phyloP scores from a whole-genome alignment of 2,113 vertebrate species.

The Eublepharis macularius region DNA sequence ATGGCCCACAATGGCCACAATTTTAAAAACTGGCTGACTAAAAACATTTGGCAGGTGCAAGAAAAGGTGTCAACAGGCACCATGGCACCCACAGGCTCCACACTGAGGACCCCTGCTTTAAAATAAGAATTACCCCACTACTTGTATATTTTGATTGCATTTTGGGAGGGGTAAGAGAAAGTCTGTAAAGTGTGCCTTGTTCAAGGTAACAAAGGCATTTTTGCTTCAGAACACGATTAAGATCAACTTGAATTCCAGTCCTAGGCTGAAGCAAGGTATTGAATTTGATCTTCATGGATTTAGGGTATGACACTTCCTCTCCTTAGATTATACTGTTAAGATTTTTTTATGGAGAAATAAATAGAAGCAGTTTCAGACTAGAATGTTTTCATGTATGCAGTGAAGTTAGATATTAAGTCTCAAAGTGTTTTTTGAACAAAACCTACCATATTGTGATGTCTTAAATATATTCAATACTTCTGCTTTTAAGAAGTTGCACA shows the following conservation, averaged over 20 bases:
- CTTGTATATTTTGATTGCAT: neutral
- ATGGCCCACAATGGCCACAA: too few relatives aligned
- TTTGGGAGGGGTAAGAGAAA: neutral
- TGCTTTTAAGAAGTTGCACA: neutral
- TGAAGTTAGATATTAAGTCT: neutral
- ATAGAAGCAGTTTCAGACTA: neutral
- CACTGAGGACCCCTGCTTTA: too few relatives aligned
- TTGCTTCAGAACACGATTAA: slow-evolving; percentile 30
- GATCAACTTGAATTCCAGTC: neutral
- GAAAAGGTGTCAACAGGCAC: too few relatives aligned
- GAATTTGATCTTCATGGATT: slow-evolving; percentile 40
- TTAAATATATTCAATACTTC: neutral
- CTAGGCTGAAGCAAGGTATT: slow-evolving; percentile 31
- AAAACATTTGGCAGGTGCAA: too few relatives aligned
- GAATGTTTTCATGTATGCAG: neutral
- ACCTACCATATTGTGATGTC: neutral
- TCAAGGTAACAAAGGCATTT: slow-evolving; percentile 26
- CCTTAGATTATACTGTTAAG: slow-evolving; percentile 8
- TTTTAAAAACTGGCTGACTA: too few relatives aligned
- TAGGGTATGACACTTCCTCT: neutral
- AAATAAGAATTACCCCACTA: neutral
- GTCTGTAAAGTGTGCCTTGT: slow-evolving; percentile 14
- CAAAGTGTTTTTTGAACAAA: neutral
- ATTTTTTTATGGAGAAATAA: slow-evolving; percentile 11
- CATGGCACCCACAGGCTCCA: too few relatives aligned